Percentiles rank a stretch among this genome's conserved stretches.
phyloP scores from a whole-genome alignment of 2,888 invertebrate species.

The Coenonympha glycerion region DNA sequence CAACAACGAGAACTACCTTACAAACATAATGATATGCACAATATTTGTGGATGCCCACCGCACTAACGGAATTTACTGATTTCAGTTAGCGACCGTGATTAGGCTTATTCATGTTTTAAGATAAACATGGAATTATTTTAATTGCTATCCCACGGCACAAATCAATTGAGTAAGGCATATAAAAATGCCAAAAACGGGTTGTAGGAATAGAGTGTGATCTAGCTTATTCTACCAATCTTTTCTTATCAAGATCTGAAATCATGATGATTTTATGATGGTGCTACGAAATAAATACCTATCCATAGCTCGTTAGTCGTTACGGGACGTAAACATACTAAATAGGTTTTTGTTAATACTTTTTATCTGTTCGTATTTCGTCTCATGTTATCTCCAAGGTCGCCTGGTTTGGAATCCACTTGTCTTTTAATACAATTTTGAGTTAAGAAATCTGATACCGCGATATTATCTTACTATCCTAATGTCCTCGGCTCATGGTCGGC shows the following conservation, averaged over 20 bases:
- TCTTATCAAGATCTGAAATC: no score
- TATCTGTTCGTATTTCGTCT: conserved; percentile 14
- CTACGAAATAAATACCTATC: background rate
- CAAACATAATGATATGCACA: background rate
- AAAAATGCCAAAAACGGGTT: no score
- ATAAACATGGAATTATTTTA: conserved; percentile 3
- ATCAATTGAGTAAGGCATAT: no score
- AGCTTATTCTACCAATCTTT: no score
- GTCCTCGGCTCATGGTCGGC: conserved; percentile 20
- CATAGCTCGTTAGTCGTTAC: conserved; percentile 11
- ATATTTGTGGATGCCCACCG: conserved; percentile 24
- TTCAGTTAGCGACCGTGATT: conserved; percentile 16
- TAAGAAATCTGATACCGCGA: conserved; percentile 23
- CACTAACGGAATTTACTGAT: conserved; percentile 30
- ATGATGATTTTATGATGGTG: no score
- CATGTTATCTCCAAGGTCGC: conserved; percentile 20
- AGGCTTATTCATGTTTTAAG: background rate
- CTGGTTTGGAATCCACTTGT: conserved; percentile 21
- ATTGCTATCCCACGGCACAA: background rate
- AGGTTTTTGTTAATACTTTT: conserved; percentile 15
- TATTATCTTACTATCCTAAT: conserved; percentile 21
- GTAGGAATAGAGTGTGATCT: no score
- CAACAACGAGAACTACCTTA: conserved; percentile 18
- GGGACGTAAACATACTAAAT: conserved; percentile 10
- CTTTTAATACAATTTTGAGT: conserved; percentile 17